Evolutionary conservation across 2,113 vertebrate species (phyloP), one percentile per base, ranked within the genome.

Genomic region (Cygnus atratus): DNA sequence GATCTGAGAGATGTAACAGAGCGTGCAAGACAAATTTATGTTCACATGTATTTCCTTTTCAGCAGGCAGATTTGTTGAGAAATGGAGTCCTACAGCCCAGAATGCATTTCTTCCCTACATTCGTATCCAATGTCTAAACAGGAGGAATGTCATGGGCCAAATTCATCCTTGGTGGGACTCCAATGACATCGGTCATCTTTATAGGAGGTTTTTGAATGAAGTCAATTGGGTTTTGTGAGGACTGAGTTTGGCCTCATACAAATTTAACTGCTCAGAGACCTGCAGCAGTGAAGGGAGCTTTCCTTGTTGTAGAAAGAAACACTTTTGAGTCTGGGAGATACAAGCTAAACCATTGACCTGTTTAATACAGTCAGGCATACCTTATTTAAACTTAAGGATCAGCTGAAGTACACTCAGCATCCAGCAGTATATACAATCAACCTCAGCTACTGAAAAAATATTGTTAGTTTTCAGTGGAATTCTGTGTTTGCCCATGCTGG

Each of bases 111-210:
- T 97, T 92, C 82, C 85, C 84, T 87, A 84, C 92, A 95, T 95
- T 97, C 93, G 88, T 96, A 91, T 96, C 63, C 75, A 85, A 25
- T 97, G 96, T 96, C 93, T 96, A 89, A 91, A 93, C 77, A 96
- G 91, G 88, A 94, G 67, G 85, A 96, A 88, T 92, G 92, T 75
- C 84, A 96, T 62, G 80, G 95, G 94, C 92, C 94, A 94, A 87
- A 87, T 96, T 94, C 92, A 93, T 93, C 93, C 93, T 89, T 93
- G 77, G 87, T 96, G 92, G 68, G 95, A 94, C 89, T 94, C 82
- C 91, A 95, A 63, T 97, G 95, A 94, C 94, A 94, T 96, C 91
- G 96, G 88, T 92, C 93, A 95, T 96, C 95, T 96, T 96, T 97
- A 95, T 88, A 96, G 96, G 83, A 94, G 83, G 22, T 92, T 94